Base-by-base conservation (phyloP, 2,797 vertebrate genomes). In the Takifugu rubripes region DNA sequence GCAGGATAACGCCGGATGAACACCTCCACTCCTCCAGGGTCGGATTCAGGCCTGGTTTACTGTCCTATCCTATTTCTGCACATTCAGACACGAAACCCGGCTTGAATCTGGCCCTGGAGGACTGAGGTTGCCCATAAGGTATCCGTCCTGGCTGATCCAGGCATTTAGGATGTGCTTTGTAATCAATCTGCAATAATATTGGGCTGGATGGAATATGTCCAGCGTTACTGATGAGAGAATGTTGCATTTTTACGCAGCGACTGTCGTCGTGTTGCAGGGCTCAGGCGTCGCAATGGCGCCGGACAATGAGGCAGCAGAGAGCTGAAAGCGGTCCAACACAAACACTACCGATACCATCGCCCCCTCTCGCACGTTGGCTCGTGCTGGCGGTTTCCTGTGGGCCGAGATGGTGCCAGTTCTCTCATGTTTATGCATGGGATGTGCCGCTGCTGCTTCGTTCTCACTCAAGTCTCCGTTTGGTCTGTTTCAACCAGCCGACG, bases 341-440 rank as follows among this genome's bases (percentile, higher is more conserved):
- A 78, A 82, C 70, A 68, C 50, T 60, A 73, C 81, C 68, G 55
- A 48, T 77, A 74, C 70, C 69, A 71, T 75, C 69, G 33, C 43
- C 75, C 59, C 25, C 56, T 14, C 14, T 68, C 75, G 65, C 46
- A 45, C 61, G 45, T 53, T 70, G 68, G 74, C 72, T 60, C 10
- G 8, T 2, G 24, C 49, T 68, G 52, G 54, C 56, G 47, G 66
- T 54, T 46, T 59, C 62, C 62, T 59, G 52, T 25, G 59, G 70
- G 74, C 70, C 64, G 15, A 8, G 12, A 52, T 47, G 16, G 51
- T 52, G 70, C 69, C 76, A 75, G 57, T 52, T 62, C 36, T 64
- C 74, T 78, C 59, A 74, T 78, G 68, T 81, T 78, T 63, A 83
- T 84, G 70, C 73, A 72, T 52, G 29, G 33, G 58, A 63, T 21